phyloP scores from a whole-genome alignment of 2,797 vertebrate species.

The Thalassophryne amazonica region DNA sequence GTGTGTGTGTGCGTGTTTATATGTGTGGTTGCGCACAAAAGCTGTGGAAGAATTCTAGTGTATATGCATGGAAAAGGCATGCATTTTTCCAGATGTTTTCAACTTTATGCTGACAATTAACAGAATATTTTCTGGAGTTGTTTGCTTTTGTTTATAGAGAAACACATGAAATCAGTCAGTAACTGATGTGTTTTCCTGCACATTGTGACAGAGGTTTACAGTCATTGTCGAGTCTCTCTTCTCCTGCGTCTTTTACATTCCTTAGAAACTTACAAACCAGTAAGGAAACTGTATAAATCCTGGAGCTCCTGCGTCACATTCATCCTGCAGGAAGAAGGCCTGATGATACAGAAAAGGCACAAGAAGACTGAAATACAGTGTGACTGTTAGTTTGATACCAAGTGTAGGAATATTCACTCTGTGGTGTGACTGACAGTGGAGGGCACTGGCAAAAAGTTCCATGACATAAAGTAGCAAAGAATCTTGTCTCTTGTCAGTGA shows the following conservation, averaged over 20 bases:
- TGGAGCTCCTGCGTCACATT: constrained; percentile 14
- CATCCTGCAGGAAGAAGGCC: constrained; percentile 1
- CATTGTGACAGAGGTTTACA: constrained; percentile 34
- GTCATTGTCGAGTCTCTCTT: constrained; percentile 22
- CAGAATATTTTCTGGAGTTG: constrained; percentile 6
- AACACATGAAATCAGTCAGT: neutral
- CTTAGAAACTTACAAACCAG: constrained; percentile 13
- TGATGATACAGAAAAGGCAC: constrained; percentile 12
- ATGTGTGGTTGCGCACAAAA: constrained; percentile 1
- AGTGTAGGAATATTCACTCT: constrained; percentile 18
- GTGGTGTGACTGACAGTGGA: constrained; percentile 29
- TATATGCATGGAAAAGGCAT: constrained; percentile 21
- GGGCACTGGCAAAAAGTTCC: constrained; percentile 50
- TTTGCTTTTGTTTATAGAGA: neutral
- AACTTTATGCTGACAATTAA: constrained; percentile 9
- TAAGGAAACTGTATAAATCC: constrained; percentile 44
- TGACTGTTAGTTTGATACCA: too few species aligned
- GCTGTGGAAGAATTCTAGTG: constrained; percentile 33
- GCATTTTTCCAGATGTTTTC: constrained; percentile 69
- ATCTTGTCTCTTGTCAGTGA: constrained; percentile 43
- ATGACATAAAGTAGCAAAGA: constrained; percentile 53
- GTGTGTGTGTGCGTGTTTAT: neutral
- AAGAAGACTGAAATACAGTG: too few species aligned
- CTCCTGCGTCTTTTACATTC: constrained; percentile 42
- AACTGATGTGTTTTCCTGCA: constrained; percentile 7